Evolutionary conservation across 2,888 invertebrate genomes (phyloP).

Genomic region (Drosophila dives): DNA sequence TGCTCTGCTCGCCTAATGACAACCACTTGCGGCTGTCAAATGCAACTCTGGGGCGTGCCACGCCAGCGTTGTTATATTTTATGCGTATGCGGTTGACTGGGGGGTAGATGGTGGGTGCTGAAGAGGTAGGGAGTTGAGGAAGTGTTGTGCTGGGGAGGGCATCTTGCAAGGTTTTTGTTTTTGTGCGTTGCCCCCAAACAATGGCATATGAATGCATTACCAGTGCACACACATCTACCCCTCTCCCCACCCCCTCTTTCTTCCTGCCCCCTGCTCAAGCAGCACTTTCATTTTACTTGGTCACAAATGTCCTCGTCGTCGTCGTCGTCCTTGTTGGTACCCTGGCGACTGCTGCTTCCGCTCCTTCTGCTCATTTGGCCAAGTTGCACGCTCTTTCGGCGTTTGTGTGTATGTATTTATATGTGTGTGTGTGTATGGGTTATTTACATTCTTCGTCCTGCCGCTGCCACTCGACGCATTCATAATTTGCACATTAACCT

Average conservation of each 20-base stretch:
- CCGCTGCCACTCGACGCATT: slow-evolving; percentile 57
- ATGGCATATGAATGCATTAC: slow-evolving; percentile 76
- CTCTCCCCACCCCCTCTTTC: neutral
- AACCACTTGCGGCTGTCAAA: slow-evolving; percentile 81
- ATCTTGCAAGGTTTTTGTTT: slow-evolving; percentile 37
- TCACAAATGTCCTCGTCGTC: slow-evolving; percentile 53
- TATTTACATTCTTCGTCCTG: slow-evolving; percentile 33
- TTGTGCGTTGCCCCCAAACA: slow-evolving; percentile 53
- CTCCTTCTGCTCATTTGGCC: slow-evolving; percentile 52
- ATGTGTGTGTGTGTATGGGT: neutral
- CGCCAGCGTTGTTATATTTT: slow-evolving; percentile 75
- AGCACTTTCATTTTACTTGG: slow-evolving; percentile 58
- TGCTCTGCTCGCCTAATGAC: slow-evolving; percentile 70
- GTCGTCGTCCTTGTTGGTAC: slow-evolving; percentile 1
- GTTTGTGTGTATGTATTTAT: neutral
- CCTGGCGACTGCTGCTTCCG: slow-evolving; percentile 30
- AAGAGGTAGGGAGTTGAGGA: neutral
- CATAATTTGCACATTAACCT: slow-evolving; percentile 80
- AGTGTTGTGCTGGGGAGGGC: neutral
- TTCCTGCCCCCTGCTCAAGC: slow-evolving; percentile 2
- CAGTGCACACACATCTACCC: slow-evolving; percentile 20
- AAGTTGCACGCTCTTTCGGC: slow-evolving; percentile 7
- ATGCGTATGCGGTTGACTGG: slow-evolving; percentile 55
- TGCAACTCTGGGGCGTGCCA: slow-evolving; percentile 69
- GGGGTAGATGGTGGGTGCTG: neutral